Base-by-base conservation (phyloP, 1,140 invertebrate genomes). In the Mizuhopecten yessoensis region DNA sequence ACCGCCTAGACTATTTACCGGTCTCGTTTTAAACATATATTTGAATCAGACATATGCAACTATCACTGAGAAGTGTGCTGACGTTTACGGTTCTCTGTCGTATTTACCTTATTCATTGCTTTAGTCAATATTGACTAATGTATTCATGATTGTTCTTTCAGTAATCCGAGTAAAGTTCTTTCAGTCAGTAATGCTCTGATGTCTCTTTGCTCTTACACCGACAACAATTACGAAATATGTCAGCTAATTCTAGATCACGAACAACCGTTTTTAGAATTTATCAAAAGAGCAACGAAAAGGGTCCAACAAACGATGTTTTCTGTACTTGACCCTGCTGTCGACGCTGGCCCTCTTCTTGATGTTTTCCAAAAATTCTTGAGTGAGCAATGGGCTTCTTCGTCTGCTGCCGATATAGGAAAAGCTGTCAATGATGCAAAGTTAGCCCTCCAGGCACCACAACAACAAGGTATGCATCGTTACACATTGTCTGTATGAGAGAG, bases 261-360 rank as follows among this genome's bases (percentile, higher is more conserved):
- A 1, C 57, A 75, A n/a, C 57, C 57, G 29, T 75, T 75, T 75
- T n/a, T 75, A 75, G 57, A 75, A 75, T 75, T 75, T 17, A 75
- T 75, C 0, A n/a, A n/a, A 75, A 9, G 57, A 75, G 57, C 57
- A 75, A 75, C 57, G 57, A 75, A 75, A 75, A 75, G 29, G 17
- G 57, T 75, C 11, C 57, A 75, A 29, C 5, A 7, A 29, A 29
- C 23, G 11, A 5, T 75, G 23, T 5, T 75, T 29, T 29, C 23
- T 13, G 57, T 75, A n/a, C 23, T 75, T 5, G 17, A n/a, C 3
- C 57, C 57, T 29, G 3, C 57, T 17, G 29, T 5, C 1, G 57
- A 75, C 23, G 23, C 57, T 75, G 20, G 0, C 0, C 57, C 1
- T 0, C 9, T 75, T 9, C 57, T 75, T 9, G 9, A 29, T 9